Conservation (phyloP, 2,888 invertebrate species). For the Dolomedes plantarius region DNA sequence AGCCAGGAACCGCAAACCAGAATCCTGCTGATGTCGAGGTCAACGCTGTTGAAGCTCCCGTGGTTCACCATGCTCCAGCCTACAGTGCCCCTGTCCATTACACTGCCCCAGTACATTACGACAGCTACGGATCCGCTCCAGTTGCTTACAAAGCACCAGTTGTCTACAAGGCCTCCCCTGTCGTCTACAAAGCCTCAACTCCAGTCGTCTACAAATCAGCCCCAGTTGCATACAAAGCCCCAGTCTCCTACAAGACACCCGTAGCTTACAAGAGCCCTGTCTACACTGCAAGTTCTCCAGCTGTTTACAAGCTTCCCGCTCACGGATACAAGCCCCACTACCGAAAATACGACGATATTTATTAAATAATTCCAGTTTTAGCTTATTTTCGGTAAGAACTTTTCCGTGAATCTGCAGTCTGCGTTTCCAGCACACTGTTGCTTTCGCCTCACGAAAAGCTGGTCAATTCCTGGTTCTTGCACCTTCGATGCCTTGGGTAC, state of each 20-base stretch:
- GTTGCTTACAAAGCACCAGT: slow-evolving; percentile 62
- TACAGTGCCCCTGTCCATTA: slow-evolving; percentile 63
- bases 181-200: slow-evolving; percentile 42
- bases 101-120: slow-evolving; percentile 38
- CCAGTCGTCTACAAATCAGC: slow-evolving; percentile 46
- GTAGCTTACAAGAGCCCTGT: slow-evolving; percentile 41
- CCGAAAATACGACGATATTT: slow-evolving; percentile 64
- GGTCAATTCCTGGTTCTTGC: not conserved
- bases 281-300: slow-evolving; percentile 18
- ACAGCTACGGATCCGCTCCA: slow-evolving; percentile 57
- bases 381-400: not conserved
- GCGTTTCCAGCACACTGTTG: not conserved
- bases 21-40: slow-evolving; percentile 66
- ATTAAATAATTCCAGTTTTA: slow-evolving; percentile 13
- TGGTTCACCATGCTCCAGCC: slow-evolving; percentile 61
- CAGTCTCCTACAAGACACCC: slow-evolving; percentile 43
- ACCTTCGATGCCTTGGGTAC: not conserved
- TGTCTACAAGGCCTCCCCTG: slow-evolving; percentile 58
- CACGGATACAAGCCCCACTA: slow-evolving; percentile 67
- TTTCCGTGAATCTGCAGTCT: not conserved
- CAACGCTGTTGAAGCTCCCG: slow-evolving; percentile 61
- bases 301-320: slow-evolving; percentile 19
- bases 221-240: slow-evolving; percentile 49
- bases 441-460: not conserved
- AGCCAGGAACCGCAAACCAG: slow-evolving; percentile 71